A percentile compares a stretch with the other conserved stretches of the same genome.
Conservation (phyloP, 2,797 vertebrate genomes). For the Lateolabrax maculatus region DNA sequence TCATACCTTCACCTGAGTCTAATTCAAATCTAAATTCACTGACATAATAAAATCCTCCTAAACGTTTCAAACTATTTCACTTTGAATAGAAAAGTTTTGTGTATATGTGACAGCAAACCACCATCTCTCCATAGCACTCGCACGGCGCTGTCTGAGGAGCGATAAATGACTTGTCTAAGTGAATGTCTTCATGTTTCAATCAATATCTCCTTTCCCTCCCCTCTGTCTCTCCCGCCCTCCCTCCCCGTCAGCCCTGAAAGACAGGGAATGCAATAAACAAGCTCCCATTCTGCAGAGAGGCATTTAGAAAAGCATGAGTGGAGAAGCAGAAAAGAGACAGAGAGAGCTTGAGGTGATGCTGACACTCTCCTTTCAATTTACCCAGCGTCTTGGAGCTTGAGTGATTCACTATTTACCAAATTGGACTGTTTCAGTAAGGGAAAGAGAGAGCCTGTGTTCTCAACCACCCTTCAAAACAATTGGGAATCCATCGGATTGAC, state of each 20-base stretch:
- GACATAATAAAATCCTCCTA: constrained; percentile 19
- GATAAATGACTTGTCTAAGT: constrained; percentile 79
- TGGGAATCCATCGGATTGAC: constrained; percentile 79
- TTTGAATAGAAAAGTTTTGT: constrained; percentile 37
- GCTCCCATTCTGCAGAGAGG: constrained; percentile 67
- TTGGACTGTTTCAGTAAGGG: constrained; percentile 70
- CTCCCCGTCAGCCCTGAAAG: constrained; percentile 58
- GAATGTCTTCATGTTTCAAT: constrained; percentile 80
- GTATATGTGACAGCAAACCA: constrained; percentile 44
- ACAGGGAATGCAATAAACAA: constrained; percentile 71
- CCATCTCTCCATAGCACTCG: constrained; percentile 46
- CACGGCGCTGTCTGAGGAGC: constrained; percentile 49
- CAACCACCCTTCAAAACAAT: constrained; percentile 80
- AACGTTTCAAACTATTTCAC: constrained; percentile 34
- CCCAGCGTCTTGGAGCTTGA: constrained; percentile 62
- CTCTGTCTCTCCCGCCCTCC: constrained; percentile 37
- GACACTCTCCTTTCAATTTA: constrained; percentile 79
- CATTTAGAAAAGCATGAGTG: constrained; percentile 66
- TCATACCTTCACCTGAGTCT: constrained; percentile 3
- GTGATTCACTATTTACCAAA: constrained; percentile 81
- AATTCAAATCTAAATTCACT: background rate
- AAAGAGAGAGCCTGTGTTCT: constrained; percentile 63
- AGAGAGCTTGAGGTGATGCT: constrained; percentile 70
- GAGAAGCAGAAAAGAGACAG: constrained; percentile 61
- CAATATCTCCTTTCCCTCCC: constrained; percentile 67